Evolutionary conservation across 2,113 vertebrate genomes (phyloP), one percentile per base, ranked within the genome.

Genomic region (Romanogobio albipinnatus): DNA sequence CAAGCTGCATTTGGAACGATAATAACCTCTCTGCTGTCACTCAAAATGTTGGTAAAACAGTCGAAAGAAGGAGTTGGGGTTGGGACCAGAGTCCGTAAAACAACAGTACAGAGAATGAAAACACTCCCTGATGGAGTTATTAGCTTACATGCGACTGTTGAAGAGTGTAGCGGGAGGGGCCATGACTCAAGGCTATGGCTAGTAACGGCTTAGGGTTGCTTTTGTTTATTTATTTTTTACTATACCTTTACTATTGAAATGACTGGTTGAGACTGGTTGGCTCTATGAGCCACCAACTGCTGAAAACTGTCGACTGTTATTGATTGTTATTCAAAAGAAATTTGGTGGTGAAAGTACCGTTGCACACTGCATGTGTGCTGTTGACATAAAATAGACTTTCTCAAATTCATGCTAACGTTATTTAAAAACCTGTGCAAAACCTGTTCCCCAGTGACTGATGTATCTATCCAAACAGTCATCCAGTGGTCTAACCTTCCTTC

Each of bases 91-190:
- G 78, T 81, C 81, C 73, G 53, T 39, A 24, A n/a, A n/a, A 66
- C 56, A 73, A 68, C 45, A 56, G 61, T 24, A 66, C 29, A 84
- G 81, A 75, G 77, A 82, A 87, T 76, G 51, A 68, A 88, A 78
- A 83, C 78, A 89, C 85, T 91, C 84, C 83, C 73, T 73, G 71
- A 90, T 88, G 73, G 86, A 86, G 84, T 89, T 62, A 83, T 76
- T 76, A 82, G 85, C 81, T 80, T 86, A 76, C 45, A 59, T 77
- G 39, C 0, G 45, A 68, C 85, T 26, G 10, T 43, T 36, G 81
- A 73, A 49, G 24, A 8, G 39, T 51, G 80, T 39, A 71, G 29
- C 33, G 49, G 36, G 56, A 82, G 24, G 33, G 33, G 39, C 45
- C 9, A 36, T 81, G 61, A 39, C 36, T 66, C 39, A 2, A 66